Evolutionary conservation across 2,797 vertebrate species (phyloP).

Genomic region (Malacoraja senta): DNA sequence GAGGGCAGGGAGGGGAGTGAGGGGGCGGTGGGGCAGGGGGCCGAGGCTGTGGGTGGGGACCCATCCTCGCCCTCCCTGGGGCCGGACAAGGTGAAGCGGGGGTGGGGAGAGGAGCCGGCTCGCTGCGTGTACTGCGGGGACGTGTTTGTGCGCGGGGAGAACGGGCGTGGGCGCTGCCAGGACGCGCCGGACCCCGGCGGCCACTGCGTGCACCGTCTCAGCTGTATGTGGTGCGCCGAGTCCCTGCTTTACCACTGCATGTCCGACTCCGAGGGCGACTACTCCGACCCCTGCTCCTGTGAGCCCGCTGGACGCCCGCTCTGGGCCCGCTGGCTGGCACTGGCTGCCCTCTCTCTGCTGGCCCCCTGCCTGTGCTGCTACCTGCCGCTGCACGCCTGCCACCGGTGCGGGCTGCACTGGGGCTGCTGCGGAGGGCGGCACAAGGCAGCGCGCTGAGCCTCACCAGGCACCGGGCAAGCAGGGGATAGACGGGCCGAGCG

Average conservation of each 20-base stretch:
- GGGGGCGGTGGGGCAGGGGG: no score
- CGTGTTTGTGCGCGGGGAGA: conserved; percentile 74
- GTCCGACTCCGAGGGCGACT: conserved; percentile 90
- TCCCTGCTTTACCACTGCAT: conserved; percentile 91
- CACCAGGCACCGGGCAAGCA: no score
- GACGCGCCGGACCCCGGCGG: conserved; percentile 82
- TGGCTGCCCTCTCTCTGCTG: conserved; percentile 75
- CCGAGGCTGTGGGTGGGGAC: no score
- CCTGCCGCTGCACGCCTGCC: conserved; percentile 77
- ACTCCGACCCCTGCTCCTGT: conserved; percentile 88
- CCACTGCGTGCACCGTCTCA: conserved; percentile 79
- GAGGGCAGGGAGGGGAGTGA: no score
- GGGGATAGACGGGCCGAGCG: no score
- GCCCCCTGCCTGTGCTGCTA: conserved; percentile 95
- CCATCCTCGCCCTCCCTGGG: no score
- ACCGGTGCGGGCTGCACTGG: conserved; percentile 80
- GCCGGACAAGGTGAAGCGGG: conserved; percentile 38
- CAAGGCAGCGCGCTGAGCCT: conserved; percentile 80
- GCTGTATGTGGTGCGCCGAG: conserved; percentile 88
- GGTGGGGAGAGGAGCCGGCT: conserved; percentile 43
- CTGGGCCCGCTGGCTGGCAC: conserved; percentile 82
- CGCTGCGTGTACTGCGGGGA: conserved; percentile 84
- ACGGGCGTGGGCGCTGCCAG: conserved; percentile 79
- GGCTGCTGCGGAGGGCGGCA: conserved; percentile 85
- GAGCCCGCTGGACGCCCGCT: conserved; percentile 76